Evolutionary conservation across 2,888 invertebrate species (phyloP).

Genomic region (Cryptus viduatorius): DNA sequence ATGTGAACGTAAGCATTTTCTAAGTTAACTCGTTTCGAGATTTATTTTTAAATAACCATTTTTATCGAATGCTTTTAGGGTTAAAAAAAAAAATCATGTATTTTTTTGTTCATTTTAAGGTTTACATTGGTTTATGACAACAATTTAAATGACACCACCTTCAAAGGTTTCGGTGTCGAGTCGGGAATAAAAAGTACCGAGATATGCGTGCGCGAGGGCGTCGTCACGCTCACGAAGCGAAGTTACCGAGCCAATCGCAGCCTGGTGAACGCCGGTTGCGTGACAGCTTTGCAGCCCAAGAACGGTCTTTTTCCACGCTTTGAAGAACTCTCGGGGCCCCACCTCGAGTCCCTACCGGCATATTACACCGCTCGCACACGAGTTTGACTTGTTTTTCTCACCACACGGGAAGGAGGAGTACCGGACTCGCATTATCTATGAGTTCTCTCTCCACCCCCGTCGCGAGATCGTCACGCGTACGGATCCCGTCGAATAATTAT

Average conservation of each 20-base stretch:
- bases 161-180: background rate
- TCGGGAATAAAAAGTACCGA: constrained; percentile 21
- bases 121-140: no score
- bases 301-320: constrained; percentile 82
- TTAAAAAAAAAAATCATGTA: no score
- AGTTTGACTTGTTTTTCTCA: constrained; percentile 23
- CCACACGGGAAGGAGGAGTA: constrained; percentile 8
- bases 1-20: background rate
- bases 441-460: background rate
- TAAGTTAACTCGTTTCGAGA: no score
- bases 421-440: background rate
- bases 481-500: constrained; percentile 15
- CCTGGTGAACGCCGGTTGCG: constrained; percentile 60
- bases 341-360: constrained; percentile 50
- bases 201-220: constrained; percentile 70
- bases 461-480: constrained; percentile 23
- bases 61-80: no score
- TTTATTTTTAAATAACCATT: no score
- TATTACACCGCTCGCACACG: constrained; percentile 33
- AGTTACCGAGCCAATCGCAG: constrained; percentile 65
- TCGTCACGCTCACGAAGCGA: constrained; percentile 64
- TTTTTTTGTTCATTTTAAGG: no score
- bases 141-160: background rate
- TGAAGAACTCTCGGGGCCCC: constrained; percentile 75
- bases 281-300: constrained; percentile 70